A percentile compares a stretch with the other conserved stretches of the same genome.
These are phyloP conservation scores for Pterostichus madidus DNA, from an alignment of 2,888 invertebrate genomes.

Conservation along the genomic window DNA sequence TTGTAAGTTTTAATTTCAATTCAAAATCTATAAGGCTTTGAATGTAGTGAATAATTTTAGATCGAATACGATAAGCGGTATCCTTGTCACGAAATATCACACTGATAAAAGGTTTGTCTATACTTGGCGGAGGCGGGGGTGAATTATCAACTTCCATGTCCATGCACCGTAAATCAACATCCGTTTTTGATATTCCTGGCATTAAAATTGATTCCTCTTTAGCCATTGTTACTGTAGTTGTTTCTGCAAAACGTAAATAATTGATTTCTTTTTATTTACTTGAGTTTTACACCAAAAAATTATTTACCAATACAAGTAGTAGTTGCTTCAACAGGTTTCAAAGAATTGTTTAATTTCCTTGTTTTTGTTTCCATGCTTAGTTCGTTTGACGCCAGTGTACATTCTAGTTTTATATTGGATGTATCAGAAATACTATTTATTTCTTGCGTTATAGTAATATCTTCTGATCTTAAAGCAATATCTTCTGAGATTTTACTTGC, in stretches of 20 bases:
- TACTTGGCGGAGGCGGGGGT: slow-evolving; percentile 10
- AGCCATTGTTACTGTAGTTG: slow-evolving; percentile 3
- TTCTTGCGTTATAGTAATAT: not conserved
- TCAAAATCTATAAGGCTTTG: slow-evolving; percentile 36
- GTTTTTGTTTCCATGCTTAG: not conserved
- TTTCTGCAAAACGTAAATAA: not conserved
- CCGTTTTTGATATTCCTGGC: slow-evolving; percentile 30
- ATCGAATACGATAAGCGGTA: not conserved
- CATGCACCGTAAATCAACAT: slow-evolving; percentile 53
- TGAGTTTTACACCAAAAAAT: not conserved
- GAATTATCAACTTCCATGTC: slow-evolving; percentile 61
- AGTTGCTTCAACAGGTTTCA: not conserved
- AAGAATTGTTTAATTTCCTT: not conserved
- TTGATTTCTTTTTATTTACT: too few species aligned
- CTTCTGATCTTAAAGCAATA: not conserved
- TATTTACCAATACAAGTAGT: not conserved
- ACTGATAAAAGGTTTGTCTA: slow-evolving; percentile 60
- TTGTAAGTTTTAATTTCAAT: slow-evolving; percentile 20
- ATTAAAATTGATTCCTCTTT: not conserved
- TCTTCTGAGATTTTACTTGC: not conserved
- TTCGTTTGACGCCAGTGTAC: not conserved
- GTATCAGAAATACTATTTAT: not conserved
- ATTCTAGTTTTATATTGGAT: not conserved
- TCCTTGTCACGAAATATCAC: slow-evolving; percentile 59
- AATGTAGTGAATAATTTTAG: slow-evolving; percentile 48